Evolutionary conservation across 1,140 invertebrate species (phyloP), one percentile per base, ranked within the genome.

Genomic region (Ostrea denselamellosa): DNA sequence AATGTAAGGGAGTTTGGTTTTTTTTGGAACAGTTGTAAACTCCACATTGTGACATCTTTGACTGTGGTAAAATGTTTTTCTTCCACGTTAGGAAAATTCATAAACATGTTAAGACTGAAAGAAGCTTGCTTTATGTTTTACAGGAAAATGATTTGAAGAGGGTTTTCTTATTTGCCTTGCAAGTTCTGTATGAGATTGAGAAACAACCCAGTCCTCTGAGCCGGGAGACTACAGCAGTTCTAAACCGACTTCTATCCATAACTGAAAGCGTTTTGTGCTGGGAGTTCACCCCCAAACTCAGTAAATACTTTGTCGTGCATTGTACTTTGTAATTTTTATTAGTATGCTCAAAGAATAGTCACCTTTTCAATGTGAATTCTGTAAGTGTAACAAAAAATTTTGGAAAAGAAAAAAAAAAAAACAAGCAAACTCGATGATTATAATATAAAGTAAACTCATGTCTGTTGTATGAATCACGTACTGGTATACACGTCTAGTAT

Each of bases 201-300:
- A 95, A 96, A 94, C 94, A 96, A 91, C 93, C 96, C 87, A 93
- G 89, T 22, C 95, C 95, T n/a, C 91, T 96, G 93, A 83, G 95
- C 89, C 92, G 96, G 91, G 91, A 96, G 91, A 93, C 96, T 91
- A 93, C 92, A 12, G 94, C 93, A 19, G 93, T 95, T 10, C 91
- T 96, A 90, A 93, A 94, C 91, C 96, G 97, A 90, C 95, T 98
- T 34, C 94, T 98, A 2, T 96, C 96, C 44, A 97, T 98, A 83
- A 96, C 96, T 44, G 97, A 97, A 93, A 96, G 96, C 89, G 96
- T 97, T 85, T 94, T 98, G 4, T 96, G 96, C 85, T 98, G 97
- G 97, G 96, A 96, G 88, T 97, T 97, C 93, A 96, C 97, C 12
- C 96, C 96, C 62, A 95, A 95, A 86, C 44, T 65, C 4, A 86